Conservation (phyloP, 2,888 invertebrate species). For the Xestobium rufovillosum region DNA sequence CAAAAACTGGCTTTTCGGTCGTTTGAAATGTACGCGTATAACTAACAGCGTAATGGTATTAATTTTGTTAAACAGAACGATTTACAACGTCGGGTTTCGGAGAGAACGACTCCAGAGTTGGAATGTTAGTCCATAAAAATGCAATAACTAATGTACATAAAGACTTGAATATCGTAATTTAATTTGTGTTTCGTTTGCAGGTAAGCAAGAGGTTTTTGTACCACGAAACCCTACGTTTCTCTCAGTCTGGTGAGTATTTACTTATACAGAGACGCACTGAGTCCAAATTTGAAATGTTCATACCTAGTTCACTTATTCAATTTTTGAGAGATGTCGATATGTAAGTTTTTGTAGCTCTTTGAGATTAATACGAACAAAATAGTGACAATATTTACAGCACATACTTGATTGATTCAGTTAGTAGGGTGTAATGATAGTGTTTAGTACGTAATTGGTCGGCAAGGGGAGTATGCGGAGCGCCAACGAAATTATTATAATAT, state of each 20-base stretch:
- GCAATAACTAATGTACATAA: conserved; percentile 34
- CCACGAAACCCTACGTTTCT: neutral
- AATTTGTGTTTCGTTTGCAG: conserved; percentile 31
- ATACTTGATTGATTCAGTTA: no score
- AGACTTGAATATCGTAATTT: conserved; percentile 32
- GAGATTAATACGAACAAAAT: no score
- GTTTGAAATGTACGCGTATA: conserved; percentile 22
- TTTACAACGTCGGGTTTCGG: conserved; percentile 28
- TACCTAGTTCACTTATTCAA: no score
- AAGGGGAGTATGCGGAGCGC: no score
- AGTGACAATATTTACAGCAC: no score
- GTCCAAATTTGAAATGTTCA: no score
- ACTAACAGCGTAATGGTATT: conserved; percentile 26
- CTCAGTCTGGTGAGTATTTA: neutral
- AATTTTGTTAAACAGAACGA: conserved; percentile 31
- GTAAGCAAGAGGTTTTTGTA: conserved; percentile 24
- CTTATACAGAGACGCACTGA: no score
- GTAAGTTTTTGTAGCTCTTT: no score
- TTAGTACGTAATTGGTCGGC: no score
- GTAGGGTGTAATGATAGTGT: no score
- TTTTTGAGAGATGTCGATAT: no score
- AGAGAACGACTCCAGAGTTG: conserved; percentile 25
- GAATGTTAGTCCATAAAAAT: conserved; percentile 35
- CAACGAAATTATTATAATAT: no score
- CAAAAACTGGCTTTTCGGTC: conserved; percentile 15